phyloP scores from a whole-genome alignment of 1,140 invertebrate genomes.

The Anoplolepis gracilipes region DNA sequence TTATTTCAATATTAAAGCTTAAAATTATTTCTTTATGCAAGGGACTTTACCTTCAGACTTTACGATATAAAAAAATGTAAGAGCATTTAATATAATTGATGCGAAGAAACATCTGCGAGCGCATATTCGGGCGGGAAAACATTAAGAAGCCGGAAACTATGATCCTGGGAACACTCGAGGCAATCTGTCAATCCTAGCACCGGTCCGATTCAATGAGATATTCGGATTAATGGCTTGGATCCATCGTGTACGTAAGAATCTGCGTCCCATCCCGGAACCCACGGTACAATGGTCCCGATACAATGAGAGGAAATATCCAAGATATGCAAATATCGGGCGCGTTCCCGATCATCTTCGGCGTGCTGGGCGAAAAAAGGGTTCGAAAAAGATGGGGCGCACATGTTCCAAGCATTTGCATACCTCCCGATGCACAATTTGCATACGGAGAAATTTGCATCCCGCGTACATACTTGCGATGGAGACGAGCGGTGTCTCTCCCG shows the following conservation, averaged over 20 bases:
- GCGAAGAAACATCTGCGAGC: constrained; percentile 42
- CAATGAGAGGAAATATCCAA: constrained; percentile 86
- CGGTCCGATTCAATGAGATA: constrained; percentile 82
- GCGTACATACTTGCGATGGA: constrained; percentile 79
- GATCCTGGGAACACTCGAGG: constrained; percentile 83
- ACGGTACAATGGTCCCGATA: constrained; percentile 81
- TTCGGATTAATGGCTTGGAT: constrained; percentile 85
- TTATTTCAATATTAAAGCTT: background rate
- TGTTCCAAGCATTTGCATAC: constrained; percentile 84
- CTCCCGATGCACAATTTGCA: constrained; percentile 81
- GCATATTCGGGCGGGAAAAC: constrained; percentile 20
- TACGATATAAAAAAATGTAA: background rate
- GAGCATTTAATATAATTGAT: constrained; percentile 15
- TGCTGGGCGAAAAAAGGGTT: constrained; percentile 82
- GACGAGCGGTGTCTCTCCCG: constrained; percentile 38
- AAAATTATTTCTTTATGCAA: background rate
- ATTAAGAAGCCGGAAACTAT: constrained; percentile 74
- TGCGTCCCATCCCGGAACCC: constrained; percentile 78
- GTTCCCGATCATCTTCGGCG: constrained; percentile 84
- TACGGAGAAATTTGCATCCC: constrained; percentile 85
- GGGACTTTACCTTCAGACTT: background rate
- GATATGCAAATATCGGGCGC: constrained; percentile 84
- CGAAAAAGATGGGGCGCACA: constrained; percentile 82
- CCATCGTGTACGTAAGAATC: constrained; percentile 67
- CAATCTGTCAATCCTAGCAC: constrained; percentile 84